phyloP scores from a whole-genome alignment of 1,140 invertebrate genomes.

The Trichoplusia ni region DNA sequence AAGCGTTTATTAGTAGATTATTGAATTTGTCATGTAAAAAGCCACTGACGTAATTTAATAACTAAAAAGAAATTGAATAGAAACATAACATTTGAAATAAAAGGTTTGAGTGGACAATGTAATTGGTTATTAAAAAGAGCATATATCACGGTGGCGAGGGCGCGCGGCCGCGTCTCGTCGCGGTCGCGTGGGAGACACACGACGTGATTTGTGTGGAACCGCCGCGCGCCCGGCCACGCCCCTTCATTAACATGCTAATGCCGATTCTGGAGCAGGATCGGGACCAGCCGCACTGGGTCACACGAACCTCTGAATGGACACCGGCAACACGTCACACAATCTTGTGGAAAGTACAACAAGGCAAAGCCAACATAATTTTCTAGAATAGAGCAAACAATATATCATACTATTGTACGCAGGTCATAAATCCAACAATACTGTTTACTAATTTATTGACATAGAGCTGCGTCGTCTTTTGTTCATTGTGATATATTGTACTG shows the following conservation, averaged over 20 bases:
- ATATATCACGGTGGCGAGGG: slow-evolving; percentile 63
- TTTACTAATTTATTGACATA: too few relatives aligned
- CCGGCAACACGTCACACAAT: too few relatives aligned
- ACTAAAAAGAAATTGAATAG: not conserved
- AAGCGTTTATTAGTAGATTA: too few relatives aligned
- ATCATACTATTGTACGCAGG: too few relatives aligned
- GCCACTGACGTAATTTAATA: too few relatives aligned
- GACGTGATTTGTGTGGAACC: slow-evolving; percentile 61
- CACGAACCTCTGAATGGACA: not conserved
- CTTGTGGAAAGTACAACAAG: too few relatives aligned
- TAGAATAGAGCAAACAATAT: too few relatives aligned
- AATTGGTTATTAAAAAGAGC: slow-evolving; percentile 77
- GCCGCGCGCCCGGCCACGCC: slow-evolving; percentile 52
- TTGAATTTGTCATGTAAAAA: too few relatives aligned
- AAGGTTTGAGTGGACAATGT: slow-evolving; percentile 48
- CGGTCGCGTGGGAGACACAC: slow-evolving; percentile 55
- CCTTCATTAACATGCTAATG: slow-evolving; percentile 78
- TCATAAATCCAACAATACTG: too few relatives aligned
- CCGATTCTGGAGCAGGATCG: slow-evolving; percentile 54
- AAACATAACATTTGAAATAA: slow-evolving; percentile 18
- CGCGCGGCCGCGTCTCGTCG: slow-evolving; percentile 29
- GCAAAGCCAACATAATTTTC: too few relatives aligned
- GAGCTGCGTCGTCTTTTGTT: too few relatives aligned
- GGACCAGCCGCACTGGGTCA: slow-evolving; percentile 24
- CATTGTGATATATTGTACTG: not conserved